Percentiles rank a stretch among this genome's conserved stretches.
Evolutionary conservation across 2,113 vertebrate genomes (phyloP).

Genomic region (Pelecanoides urinatrix): DNA sequence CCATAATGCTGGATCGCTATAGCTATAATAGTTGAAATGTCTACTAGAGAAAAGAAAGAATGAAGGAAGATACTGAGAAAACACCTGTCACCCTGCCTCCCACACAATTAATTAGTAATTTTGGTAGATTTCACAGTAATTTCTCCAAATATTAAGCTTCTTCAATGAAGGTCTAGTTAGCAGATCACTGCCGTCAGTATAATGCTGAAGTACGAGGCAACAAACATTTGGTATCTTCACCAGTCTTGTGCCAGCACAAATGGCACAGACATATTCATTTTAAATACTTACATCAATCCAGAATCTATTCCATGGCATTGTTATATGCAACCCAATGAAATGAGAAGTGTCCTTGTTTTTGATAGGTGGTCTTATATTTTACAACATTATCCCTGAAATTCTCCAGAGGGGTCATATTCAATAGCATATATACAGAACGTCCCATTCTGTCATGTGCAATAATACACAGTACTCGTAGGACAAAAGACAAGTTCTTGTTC

Average conservation of each 20-base stretch:
- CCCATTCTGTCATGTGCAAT: background rate
- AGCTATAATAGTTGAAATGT: background rate
- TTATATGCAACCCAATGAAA: background rate
- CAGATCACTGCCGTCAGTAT: background rate
- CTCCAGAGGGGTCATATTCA: background rate
- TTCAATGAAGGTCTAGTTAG: background rate
- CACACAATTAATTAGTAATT: background rate
- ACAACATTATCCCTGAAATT: background rate
- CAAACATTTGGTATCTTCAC: background rate
- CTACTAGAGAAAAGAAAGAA: background rate
- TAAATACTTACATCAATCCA: background rate
- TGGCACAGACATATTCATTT: background rate
- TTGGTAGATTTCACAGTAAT: background rate
- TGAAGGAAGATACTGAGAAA: background rate
- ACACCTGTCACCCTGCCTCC: background rate
- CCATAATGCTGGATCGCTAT: background rate
- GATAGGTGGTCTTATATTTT: background rate
- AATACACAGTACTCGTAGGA: fast-evolving
- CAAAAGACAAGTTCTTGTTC: background rate
- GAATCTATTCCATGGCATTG: background rate
- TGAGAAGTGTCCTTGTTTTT: background rate
- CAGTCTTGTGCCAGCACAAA: background rate
- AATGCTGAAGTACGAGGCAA: background rate
- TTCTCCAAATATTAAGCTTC: background rate
- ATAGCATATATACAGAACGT: background rate